Evolutionary conservation across 2,797 vertebrate genomes (phyloP), one percentile per base, ranked within the genome.

Genomic region (Malacoctenus gilli): DNA sequence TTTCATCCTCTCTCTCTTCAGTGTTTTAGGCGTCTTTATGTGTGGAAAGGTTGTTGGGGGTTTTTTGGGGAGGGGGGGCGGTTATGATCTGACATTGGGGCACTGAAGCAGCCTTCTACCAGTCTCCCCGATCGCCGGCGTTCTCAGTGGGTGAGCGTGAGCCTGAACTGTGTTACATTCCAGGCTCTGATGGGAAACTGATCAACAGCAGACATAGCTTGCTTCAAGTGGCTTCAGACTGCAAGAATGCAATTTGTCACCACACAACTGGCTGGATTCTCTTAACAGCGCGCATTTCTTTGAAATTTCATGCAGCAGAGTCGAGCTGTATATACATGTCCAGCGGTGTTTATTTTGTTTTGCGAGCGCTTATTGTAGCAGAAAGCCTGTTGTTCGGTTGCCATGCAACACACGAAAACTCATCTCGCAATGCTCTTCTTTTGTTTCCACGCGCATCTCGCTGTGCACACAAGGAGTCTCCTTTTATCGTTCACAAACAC

Each of bases 121-220:
- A 12, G 20, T 69, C 13, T 13, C 42, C 64, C 46, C 67, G 39
- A 77, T 25, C 64, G 38, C 61, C 58, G 77, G 67, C 77, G 63
- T 40, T 22, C 28, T 50, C 22, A 62, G 13, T 53, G 44, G 53
- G 28, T 53, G n/a, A 41, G 31, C 68, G 39, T 51, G 37, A 61
- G 23, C 60, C 59, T 77, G 43, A 28, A 54, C 53, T 56, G 58
- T 52, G 47, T 75, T 75, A 63, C 52, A 68, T 47, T 54, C 63
- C 51, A 48, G 9, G n/a, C 61, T 48, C 65, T 61, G 80, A 84
- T 79, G 69, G 71, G 49, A 63, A 47, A 59, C 65, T 85, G 83
- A 89, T 89, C 85, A 85, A 82, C 69, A 80, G 62, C 85, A 87
- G 86, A 82, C 81, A 31, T 48, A 39, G 61, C 58, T 30, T 44